Percentiles rank a stretch among this genome's conserved stretches.
Evolutionary conservation across 2,888 invertebrate genomes (phyloP).

Genomic region (Acronicta aceris): DNA sequence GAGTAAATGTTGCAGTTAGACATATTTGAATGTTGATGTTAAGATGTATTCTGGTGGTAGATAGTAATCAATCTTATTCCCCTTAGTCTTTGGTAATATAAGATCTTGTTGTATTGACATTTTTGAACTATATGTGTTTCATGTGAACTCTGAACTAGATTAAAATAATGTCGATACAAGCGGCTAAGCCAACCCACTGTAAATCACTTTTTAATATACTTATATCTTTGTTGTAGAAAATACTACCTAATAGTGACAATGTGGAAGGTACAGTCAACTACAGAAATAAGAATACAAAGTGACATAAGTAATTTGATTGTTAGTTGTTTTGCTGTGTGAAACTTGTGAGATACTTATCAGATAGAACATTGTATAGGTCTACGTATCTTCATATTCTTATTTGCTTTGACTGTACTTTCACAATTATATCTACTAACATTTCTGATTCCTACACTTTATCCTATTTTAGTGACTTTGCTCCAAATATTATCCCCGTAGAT

Average conservation of each 20-base stretch:
- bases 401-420: conserved; percentile 29
- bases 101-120: conserved; percentile 66
- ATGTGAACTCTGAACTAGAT: conserved; percentile 38
- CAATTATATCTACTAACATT: conserved; percentile 26
- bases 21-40: conserved; percentile 70
- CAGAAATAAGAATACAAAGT: conserved; percentile 15
- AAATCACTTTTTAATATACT: conserved; percentile 26
- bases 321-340: not conserved
- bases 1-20: conserved; percentile 67
- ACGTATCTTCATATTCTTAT: conserved; percentile 16
- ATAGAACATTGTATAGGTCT: conserved; percentile 9
- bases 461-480: conserved; percentile 34
- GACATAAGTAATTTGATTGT: not conserved
- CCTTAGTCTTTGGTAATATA: conserved; percentile 77
- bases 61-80: conserved; percentile 74
- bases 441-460: conserved; percentile 44
- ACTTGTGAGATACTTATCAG: conserved; percentile 1
- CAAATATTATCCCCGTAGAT: conserved; percentile 37
- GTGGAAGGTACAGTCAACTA: conserved; percentile 20
- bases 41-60: conserved; percentile 61
- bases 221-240: conserved; percentile 40
- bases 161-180: conserved; percentile 38
- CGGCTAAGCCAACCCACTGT: conserved; percentile 48
- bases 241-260: conserved; percentile 28
- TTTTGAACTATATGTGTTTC: conserved; percentile 54